These are phyloP conservation scores for Drosophila bocki DNA, from an alignment of 1,140 invertebrate genomes.

Conservation along the genomic window DNA sequence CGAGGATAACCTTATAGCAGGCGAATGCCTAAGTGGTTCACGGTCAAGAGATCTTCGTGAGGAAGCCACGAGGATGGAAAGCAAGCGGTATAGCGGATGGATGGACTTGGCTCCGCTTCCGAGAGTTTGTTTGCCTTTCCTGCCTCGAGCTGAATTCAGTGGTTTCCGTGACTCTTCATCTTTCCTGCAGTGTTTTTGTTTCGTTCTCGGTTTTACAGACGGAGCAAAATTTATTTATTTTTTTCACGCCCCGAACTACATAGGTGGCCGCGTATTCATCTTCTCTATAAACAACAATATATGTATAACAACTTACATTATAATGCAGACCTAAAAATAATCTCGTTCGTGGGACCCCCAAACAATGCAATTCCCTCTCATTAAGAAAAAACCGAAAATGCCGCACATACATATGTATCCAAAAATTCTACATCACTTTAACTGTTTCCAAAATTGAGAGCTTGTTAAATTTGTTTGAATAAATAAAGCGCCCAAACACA, in stretches of 20 bases:
- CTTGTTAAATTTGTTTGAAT: conserved; percentile 48
- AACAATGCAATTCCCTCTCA: conserved; percentile 29
- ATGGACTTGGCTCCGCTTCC: conserved; percentile 5
- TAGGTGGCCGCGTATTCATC: conserved; percentile 21
- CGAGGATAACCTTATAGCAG: conserved; percentile 26
- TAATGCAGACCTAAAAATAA: conserved; percentile 22
- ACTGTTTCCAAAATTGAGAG: conserved; percentile 34
- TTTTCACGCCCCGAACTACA: conserved; percentile 11
- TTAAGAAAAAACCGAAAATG: conserved; percentile 21
- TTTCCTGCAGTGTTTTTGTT: conserved; percentile 32
- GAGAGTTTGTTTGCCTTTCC: conserved; percentile 2
- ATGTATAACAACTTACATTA: conserved; percentile 34
- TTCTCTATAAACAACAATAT: conserved; percentile 26
- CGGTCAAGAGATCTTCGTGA: conserved; percentile 18
- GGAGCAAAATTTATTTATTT: conserved; percentile 14
- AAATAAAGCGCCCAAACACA: conserved; percentile 45
- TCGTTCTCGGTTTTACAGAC: conserved; percentile 30
- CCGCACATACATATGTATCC: conserved; percentile 36
- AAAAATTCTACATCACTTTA: conserved; percentile 46
- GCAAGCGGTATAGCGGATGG: conserved; percentile 1
- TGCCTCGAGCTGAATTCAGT: conserved; percentile 2
- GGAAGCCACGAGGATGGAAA: not conserved
- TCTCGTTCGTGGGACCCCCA: conserved; percentile 4
- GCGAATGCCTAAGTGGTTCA: conserved; percentile 22
- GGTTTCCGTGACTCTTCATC: not conserved